These are phyloP conservation scores for Zeugodacus cucurbitae DNA, from an alignment of 1,140 invertebrate genomes.

Conservation along the genomic window DNA sequence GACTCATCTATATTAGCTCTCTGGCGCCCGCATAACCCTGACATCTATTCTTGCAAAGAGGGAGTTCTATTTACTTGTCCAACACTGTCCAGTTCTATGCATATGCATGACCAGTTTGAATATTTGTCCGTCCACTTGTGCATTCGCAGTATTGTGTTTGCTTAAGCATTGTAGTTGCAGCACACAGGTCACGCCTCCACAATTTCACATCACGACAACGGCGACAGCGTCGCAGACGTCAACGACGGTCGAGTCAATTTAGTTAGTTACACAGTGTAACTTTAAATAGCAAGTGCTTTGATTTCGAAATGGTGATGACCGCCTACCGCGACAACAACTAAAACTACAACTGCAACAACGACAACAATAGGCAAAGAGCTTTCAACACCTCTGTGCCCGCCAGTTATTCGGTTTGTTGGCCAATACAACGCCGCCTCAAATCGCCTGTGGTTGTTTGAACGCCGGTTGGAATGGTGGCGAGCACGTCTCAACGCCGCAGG, in stretches of 20 bases:
- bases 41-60: too few relatives aligned
- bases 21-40: too few relatives aligned
- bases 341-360: neutral
- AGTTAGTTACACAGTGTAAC: conserved; percentile 14
- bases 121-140: neutral
- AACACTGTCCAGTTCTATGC: neutral
- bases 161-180: neutral
- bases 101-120: neutral
- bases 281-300: neutral
- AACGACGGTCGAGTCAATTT: neutral
- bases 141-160: neutral
- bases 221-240: neutral
- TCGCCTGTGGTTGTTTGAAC: neutral
- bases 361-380: too few relatives aligned
- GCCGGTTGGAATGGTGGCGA: neutral
- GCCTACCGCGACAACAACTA: neutral
- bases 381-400: neutral
- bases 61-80: neutral
- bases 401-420: neutral
- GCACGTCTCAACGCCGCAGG: neutral
- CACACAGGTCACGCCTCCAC: conserved; percentile 7
- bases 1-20: too few relatives aligned
- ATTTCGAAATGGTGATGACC: conserved; percentile 25
- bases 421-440: neutral
- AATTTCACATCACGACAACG: neutral